phyloP scores from a whole-genome alignment of 1,140 invertebrate species.

The Tribolium madens region DNA sequence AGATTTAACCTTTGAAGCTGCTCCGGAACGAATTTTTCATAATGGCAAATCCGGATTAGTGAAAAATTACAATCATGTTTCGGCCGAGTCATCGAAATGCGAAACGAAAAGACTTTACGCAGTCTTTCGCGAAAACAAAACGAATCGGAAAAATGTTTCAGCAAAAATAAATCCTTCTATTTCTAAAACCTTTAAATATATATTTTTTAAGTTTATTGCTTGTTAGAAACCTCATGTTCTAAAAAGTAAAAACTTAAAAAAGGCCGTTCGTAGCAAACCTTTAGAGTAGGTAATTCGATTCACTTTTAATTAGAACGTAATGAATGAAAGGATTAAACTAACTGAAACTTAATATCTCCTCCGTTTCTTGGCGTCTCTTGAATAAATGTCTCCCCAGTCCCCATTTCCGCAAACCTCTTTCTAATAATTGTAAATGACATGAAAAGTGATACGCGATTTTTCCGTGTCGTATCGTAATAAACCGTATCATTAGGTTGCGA shows the following conservation, averaged over 20 bases:
- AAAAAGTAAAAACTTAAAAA: no score
- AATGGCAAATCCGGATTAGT: not conserved
- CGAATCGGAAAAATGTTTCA: not conserved
- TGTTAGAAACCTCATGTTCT: no score
- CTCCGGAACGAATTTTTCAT: not conserved
- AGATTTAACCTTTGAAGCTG: not conserved
- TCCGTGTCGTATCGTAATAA: conserved; percentile 14
- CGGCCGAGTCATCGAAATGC: not conserved
- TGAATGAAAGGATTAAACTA: not conserved
- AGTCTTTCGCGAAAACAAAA: not conserved
- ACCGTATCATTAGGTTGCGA: not conserved
- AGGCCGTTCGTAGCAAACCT: no score
- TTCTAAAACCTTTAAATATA: no score
- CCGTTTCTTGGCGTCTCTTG: not conserved
- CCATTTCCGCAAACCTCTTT: not conserved
- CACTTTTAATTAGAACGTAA: not conserved
- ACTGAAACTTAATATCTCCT: not conserved
- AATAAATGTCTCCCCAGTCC: not conserved
- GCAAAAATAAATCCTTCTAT: no score
- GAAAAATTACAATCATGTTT: not conserved
- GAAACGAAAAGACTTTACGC: no score
- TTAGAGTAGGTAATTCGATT: not conserved
- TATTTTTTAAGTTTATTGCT: no score
- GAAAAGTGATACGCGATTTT: conserved; percentile 12
- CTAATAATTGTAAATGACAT: conserved; percentile 1